These are phyloP conservation scores for Drosophila ezoana DNA, from an alignment of 2,888 invertebrate genomes.

Conservation along the genomic window DNA sequence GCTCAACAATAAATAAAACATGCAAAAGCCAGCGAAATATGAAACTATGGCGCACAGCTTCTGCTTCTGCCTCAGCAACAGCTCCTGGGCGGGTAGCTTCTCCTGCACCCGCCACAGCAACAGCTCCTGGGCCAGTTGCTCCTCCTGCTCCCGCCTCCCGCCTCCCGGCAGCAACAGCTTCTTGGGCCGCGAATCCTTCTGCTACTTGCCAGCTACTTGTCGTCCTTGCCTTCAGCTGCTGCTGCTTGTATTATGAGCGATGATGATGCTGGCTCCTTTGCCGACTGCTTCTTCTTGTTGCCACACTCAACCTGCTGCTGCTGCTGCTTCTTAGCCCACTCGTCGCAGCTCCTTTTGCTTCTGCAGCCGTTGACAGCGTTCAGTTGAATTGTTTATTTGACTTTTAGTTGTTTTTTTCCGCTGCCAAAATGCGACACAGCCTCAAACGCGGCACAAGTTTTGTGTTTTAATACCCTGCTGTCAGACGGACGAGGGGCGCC, in stretches of 20 bases:
- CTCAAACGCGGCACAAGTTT: constrained; percentile 34
- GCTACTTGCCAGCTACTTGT: constrained; percentile 27
- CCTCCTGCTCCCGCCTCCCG: not conserved
- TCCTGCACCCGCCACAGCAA: constrained; percentile 12
- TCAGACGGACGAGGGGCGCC: not conserved
- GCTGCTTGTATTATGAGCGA: constrained; percentile 59
- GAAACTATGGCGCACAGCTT: constrained; percentile 60
- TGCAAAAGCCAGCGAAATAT: constrained; percentile 73
- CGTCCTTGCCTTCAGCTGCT: constrained; percentile 21
- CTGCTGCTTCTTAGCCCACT: not conserved
- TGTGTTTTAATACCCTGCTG: constrained; percentile 37
- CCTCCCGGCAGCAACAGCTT: constrained; percentile 3
- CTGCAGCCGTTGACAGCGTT: constrained; percentile 67
- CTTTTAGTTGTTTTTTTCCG: constrained; percentile 76
- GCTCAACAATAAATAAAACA: constrained; percentile 68
- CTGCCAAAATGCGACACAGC: constrained; percentile 58
- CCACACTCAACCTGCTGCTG: constrained; percentile 12
- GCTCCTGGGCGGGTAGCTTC: not conserved
- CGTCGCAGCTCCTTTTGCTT: not conserved
- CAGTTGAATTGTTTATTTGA: constrained; percentile 81
- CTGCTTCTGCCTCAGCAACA: not conserved
- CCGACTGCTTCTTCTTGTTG: constrained; percentile 5
- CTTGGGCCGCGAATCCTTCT: constrained; percentile 1
- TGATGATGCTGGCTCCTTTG: constrained; percentile 51
- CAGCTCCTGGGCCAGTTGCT: not conserved